Percentiles rank a stretch among this genome's conserved stretches.
Conservation (phyloP, 2,113 vertebrate species). For the Equus przewalskii region DNA sequence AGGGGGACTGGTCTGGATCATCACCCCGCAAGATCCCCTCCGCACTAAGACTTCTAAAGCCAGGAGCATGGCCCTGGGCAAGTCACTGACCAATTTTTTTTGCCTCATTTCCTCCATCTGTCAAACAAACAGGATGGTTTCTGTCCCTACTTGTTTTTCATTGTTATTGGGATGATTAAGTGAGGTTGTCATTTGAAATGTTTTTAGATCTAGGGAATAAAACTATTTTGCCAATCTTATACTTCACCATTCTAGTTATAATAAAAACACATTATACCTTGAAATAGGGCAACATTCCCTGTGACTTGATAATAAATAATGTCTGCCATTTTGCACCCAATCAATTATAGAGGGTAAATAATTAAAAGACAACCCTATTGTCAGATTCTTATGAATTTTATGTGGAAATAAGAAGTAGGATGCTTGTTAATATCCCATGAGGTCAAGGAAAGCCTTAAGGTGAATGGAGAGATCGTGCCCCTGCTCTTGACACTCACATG, state of each 20-base stretch:
- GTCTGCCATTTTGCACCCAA: background rate
- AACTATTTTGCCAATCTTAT: background rate
- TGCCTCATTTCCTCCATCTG: slow-evolving; percentile 70
- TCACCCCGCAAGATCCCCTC: background rate
- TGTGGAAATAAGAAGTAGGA: background rate
- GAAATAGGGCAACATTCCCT: background rate
- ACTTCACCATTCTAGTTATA: background rate
- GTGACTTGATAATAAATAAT: background rate
- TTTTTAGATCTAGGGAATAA: slow-evolving; percentile 12
- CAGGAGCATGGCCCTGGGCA: slow-evolving; percentile 26
- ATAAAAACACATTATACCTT: background rate
- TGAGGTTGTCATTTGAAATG: background rate
- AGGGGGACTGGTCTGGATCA: background rate
- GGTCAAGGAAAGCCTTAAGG: background rate
- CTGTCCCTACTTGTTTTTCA: background rate
- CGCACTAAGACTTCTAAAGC: background rate
- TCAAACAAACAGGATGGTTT: background rate
- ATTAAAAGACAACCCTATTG: background rate
- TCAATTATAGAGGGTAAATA: background rate
- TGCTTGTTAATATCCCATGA: background rate
- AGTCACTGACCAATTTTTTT: slow-evolving; percentile 41
- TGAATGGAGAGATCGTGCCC: background rate
- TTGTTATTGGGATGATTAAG: background rate
- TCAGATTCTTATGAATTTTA: background rate
- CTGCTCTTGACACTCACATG: rapidly evolving